Evolutionary conservation across 1,140 invertebrate species (phyloP).

Genomic region (Onthophagus taurus): DNA sequence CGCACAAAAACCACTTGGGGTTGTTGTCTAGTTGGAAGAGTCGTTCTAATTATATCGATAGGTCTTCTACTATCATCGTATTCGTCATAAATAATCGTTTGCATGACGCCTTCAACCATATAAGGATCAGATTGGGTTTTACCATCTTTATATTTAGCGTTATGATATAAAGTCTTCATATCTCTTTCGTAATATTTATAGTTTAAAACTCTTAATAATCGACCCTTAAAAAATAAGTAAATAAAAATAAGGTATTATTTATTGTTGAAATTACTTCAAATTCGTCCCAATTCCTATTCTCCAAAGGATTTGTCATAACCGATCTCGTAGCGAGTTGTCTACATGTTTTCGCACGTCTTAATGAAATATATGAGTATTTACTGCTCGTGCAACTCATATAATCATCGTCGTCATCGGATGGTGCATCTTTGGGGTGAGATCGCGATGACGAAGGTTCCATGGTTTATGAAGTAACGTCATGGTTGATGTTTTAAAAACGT

Average conservation of each 20-base stretch:
- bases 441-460: too few relatives aligned
- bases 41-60: background rate
- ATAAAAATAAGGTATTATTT: too few relatives aligned
- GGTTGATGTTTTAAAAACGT: too few relatives aligned
- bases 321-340: background rate
- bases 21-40: background rate
- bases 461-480: too few relatives aligned
- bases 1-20: constrained; percentile 3
- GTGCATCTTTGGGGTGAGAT: too few relatives aligned
- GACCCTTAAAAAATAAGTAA: constrained; percentile 5
- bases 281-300: constrained; percentile 2
- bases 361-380: too few relatives aligned
- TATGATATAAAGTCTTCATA: constrained; percentile 8
- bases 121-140: background rate
- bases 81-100: constrained; percentile 4
- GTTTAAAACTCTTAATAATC: constrained; percentile 8
- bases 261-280: constrained; percentile 1
- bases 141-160: background rate
- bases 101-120: background rate
- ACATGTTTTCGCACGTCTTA: too few relatives aligned
- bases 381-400: too few relatives aligned
- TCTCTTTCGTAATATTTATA: constrained; percentile 12
- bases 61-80: background rate
- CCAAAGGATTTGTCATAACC: background rate
- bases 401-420: too few relatives aligned